These are phyloP conservation scores for Ranitomeya imitator DNA, from an alignment of 2,113 vertebrate species.

Conservation along the genomic window DNA sequence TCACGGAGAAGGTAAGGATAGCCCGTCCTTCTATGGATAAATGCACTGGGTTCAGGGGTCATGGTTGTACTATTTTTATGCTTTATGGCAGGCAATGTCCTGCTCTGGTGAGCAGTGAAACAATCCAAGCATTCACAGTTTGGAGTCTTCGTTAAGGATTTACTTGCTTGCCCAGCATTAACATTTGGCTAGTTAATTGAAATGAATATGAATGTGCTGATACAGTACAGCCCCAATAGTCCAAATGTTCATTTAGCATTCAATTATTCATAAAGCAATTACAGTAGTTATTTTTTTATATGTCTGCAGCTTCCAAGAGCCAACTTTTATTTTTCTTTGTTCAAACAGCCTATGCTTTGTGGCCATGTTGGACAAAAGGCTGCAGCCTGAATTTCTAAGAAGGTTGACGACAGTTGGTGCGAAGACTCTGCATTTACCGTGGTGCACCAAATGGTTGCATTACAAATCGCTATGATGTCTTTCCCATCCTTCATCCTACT, in stretches of 20 bases:
- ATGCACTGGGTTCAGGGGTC: background rate
- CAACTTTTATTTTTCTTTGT: background rate
- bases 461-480: constrained; percentile 40
- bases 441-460: constrained; percentile 26
- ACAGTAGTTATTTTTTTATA: background rate
- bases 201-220: background rate
- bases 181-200: background rate
- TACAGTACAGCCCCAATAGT: background rate
- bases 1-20: background rate
- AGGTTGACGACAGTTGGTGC: background rate
- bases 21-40: background rate
- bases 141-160: background rate
- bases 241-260: background rate
- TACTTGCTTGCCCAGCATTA: background rate
- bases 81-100: background rate
- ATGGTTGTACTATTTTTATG: background rate
- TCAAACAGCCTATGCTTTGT: background rate
- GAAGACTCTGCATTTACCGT: background rate
- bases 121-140: background rate
- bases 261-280: background rate
- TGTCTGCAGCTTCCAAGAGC: background rate
- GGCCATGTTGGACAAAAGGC: background rate
- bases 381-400: background rate
- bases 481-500: constrained; percentile 39
- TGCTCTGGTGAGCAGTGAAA: background rate